Percentiles rank a stretch among this genome's conserved stretches.
Conservation (phyloP, 92 coral and sea anemone genomes). For the Heliopora coerulea region DNA sequence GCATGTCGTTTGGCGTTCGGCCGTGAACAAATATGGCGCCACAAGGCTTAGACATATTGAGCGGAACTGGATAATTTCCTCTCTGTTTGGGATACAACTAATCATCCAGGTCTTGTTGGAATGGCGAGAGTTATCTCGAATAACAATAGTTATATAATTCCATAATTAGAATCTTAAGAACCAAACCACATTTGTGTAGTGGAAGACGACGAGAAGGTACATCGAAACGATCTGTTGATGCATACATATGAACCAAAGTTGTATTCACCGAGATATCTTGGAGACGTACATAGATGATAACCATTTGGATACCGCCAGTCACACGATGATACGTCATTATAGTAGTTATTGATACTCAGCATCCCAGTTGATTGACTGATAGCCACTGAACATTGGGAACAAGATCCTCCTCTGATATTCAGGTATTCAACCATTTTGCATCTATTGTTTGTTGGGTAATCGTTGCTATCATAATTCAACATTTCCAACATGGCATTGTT, state of each 20-base stretch:
- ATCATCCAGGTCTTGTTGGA: too few relatives aligned
- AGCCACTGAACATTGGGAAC: neutral
- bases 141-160: too few relatives aligned
- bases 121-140: too few relatives aligned
- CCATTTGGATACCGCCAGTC: conserved; percentile 7
- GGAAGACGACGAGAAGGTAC: conserved; percentile 6
- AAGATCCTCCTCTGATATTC: neutral
- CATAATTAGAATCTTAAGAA: too few relatives aligned
- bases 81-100: too few relatives aligned
- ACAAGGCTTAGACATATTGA: too few relatives aligned
- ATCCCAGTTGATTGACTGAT: neutral
- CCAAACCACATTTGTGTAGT: conserved; percentile 12
- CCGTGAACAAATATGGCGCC: too few relatives aligned
- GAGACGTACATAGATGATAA: neutral
- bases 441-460: neutral
- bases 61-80: too few relatives aligned
- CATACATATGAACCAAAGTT: neutral
- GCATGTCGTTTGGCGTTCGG: too few relatives aligned
- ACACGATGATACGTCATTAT: neutral
- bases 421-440: neutral
- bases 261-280: too few relatives aligned
- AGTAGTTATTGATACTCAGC: neutral
- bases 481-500: neutral
- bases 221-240: neutral
- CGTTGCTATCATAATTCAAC: neutral